These are phyloP conservation scores for Pandemis corylana DNA, from an alignment of 2,888 invertebrate genomes.

Conservation along the genomic window DNA sequence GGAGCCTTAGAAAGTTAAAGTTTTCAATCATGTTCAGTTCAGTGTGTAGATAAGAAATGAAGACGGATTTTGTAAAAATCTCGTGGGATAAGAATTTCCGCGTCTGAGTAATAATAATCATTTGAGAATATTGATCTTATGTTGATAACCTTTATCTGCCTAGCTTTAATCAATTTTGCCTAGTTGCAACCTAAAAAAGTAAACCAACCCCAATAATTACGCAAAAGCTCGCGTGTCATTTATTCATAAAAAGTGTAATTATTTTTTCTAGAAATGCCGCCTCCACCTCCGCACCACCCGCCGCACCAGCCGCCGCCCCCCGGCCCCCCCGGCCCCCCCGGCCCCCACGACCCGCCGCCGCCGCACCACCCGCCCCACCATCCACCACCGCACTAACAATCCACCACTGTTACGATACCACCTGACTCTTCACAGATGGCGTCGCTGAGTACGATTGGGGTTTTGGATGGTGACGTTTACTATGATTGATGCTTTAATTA, in stretches of 20 bases:
- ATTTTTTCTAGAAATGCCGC: conserved; percentile 52
- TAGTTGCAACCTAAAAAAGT: no score
- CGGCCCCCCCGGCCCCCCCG: conserved; percentile 26
- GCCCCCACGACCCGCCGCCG: conserved; percentile 16
- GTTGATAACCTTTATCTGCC: no score
- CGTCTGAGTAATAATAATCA: no score
- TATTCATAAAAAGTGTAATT: neutral
- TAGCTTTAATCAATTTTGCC: no score
- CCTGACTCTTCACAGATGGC: neutral
- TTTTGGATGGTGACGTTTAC: neutral
- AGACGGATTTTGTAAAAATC: no score
- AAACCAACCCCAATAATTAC: neutral
- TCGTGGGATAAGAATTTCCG: no score
- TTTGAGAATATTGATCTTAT: no score
- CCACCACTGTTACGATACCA: neutral
- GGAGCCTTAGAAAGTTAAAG: no score
- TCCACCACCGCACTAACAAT: conserved; percentile 1
- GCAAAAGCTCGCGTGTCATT: neutral
- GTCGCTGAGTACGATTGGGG: neutral
- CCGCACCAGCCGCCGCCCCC: conserved; percentile 39
- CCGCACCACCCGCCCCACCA: conserved; percentile 6
- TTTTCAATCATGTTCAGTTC: no score
- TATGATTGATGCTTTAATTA: neutral
- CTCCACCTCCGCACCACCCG: conserved; percentile 46
- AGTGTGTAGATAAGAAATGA: no score